These are phyloP conservation scores for Gila orcuttii DNA, from an alignment of 2,113 vertebrate species.

Conservation along the genomic window DNA sequence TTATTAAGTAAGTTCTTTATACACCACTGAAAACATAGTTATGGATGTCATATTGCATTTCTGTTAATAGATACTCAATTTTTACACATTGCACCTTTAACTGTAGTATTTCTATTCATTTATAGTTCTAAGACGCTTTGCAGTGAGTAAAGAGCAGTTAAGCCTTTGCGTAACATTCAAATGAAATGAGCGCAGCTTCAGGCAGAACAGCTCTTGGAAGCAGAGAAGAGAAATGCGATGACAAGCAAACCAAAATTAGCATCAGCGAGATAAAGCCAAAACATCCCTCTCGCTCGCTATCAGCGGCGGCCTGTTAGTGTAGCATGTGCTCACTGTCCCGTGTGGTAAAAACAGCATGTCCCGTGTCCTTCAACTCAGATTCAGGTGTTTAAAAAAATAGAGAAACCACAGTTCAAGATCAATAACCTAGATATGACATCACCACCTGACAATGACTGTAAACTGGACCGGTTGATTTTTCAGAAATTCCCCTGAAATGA, in stretches of 20 bases:
- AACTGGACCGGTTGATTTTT: background rate
- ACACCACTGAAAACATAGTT: too few relatives aligned
- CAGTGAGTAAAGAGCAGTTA: background rate
- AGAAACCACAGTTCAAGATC: background rate
- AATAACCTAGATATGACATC: background rate
- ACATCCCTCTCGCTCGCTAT: background rate
- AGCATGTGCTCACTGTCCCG: background rate
- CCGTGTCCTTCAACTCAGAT: background rate
- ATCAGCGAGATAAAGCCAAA: constrained; percentile 1
- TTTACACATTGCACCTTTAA: too few relatives aligned
- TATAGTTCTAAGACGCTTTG: background rate
- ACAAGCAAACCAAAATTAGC: constrained; percentile 36
- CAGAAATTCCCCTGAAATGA: background rate
- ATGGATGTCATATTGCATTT: too few relatives aligned
- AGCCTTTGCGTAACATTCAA: background rate
- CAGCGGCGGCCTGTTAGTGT: background rate
- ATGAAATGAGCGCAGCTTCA: constrained; percentile 7
- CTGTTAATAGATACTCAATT: too few relatives aligned
- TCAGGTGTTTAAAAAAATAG: background rate
- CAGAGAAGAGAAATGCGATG: constrained; percentile 20
- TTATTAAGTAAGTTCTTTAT: too few relatives aligned
- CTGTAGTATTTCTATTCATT: background rate
- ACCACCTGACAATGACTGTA: background rate
- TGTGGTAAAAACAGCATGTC: background rate
- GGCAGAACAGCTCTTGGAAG: background rate